A percentile compares a stretch with the other conserved stretches of the same genome.
phyloP scores from a whole-genome alignment of 2,797 vertebrate species.

The Sebastes trivittatus region DNA sequence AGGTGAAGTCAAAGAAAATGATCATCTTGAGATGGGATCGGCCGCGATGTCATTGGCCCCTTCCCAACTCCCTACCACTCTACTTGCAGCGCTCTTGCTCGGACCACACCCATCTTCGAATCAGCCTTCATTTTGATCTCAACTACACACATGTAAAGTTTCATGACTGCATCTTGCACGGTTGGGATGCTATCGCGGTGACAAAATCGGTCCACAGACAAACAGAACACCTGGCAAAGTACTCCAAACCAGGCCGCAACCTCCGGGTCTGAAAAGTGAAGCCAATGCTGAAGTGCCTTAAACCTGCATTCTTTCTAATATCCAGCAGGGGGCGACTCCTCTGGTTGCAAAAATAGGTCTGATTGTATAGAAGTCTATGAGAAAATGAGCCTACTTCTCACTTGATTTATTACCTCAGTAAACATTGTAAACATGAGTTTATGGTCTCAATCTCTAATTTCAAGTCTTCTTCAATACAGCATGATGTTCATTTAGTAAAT shows the following conservation, averaged over 20 bases:
- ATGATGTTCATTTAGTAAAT: too few relatives aligned
- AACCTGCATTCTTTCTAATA: too few relatives aligned
- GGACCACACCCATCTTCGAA: neutral
- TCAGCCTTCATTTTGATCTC: neutral
- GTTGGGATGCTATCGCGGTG: neutral
- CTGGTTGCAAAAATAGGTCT: too few relatives aligned
- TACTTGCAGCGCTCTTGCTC: neutral
- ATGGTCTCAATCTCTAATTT: fast-evolving
- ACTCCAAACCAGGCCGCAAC: neutral
- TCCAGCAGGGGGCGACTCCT: too few relatives aligned
- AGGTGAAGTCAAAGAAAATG: neutral
- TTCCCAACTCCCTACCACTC: neutral
- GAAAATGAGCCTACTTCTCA: too few relatives aligned
- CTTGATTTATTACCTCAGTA: too few relatives aligned
- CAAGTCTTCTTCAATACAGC: too few relatives aligned
- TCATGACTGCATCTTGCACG: neutral
- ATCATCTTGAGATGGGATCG: neutral
- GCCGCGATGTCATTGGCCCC: neutral
- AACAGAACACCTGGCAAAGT: neutral
- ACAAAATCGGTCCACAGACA: neutral
- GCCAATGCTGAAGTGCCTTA: too few relatives aligned
- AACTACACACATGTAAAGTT: too few relatives aligned
- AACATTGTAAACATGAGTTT: too few relatives aligned
- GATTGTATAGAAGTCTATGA: too few relatives aligned
- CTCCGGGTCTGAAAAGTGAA: too few relatives aligned